Base-by-base conservation (phyloP, 2,113 vertebrate species). In the Gopherus evgoodei region DNA sequence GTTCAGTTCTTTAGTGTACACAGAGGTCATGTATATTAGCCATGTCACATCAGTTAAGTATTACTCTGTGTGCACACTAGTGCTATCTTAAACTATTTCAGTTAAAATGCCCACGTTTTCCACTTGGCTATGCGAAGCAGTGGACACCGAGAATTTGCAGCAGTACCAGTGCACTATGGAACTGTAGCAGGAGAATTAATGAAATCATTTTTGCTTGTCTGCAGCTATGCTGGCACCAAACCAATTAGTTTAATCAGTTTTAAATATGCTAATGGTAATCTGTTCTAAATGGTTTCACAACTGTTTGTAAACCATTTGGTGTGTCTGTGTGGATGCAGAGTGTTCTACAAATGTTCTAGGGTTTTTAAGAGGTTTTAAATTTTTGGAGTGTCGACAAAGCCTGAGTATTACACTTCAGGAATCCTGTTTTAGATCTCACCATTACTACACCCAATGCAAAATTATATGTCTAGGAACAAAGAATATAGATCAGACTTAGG, bases 21-120 rank as follows among this genome's bases (percentile, higher is more conserved):
- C 42, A 11, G 49, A 81, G 0, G 89, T 75, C 25, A 0, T 50
- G 6, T 29, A 6, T 1, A 0, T 44, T 72, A 59, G 5, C 49
- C 10, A 21, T 62, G 44, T 84, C 83, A 47, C 35, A n/a, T 72
- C 19, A 38, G n/a, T 38, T 31, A 62, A 62, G 13, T 62, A 62
- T 31, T 62, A 35, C 59, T 62, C 59, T 62, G 4, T 65, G 75
- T 78, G 22, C 5, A 47, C 42, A 78, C 6, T 47, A 16, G 6
- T 78, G 42, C 42, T 78, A 24, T 78, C 42, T 27, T 29, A 47
- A 27, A 78, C 42, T 47, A 44, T 78, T 78, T 25, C 75, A 78
- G 12, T 78, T 47, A 47, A 11, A 78, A 14, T 44, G 22, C 42
- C 42, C 42, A 78, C 11, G 27, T 78, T 47, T 78, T 22, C 65